Percentiles rank a stretch among this genome's conserved stretches.
phyloP scores from a whole-genome alignment of 2,113 vertebrate species.

The Corvus cornix region DNA sequence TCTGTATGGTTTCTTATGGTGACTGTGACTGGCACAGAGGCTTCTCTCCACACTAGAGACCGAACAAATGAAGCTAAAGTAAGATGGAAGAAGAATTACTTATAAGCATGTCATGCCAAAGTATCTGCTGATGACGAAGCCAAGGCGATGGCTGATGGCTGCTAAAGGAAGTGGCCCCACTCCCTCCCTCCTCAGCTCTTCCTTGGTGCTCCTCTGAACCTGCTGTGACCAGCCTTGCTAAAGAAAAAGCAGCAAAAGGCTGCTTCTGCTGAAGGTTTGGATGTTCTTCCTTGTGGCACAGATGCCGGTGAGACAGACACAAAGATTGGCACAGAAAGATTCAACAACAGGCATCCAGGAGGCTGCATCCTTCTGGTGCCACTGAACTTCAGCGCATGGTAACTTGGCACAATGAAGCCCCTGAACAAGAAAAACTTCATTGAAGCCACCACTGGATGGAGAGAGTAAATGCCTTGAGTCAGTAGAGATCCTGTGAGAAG shows the following conservation, averaged over 20 bases:
- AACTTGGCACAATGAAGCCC: background rate
- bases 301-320: accelerated
- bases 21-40: background rate
- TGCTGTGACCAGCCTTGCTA: background rate
- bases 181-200: background rate
- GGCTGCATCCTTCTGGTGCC: background rate
- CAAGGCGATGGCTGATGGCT: background rate
- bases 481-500: background rate
- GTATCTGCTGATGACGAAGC: background rate
- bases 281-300: background rate
- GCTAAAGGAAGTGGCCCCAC: background rate
- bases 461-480: background rate
- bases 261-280: background rate
- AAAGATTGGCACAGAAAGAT: background rate
- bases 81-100: background rate
- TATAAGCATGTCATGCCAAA: background rate
- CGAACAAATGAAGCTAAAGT: background rate
- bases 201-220: background rate
- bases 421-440: background rate
- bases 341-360: background rate
- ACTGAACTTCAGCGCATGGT: background rate
- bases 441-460: background rate
- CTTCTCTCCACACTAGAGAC: background rate
- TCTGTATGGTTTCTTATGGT: background rate
- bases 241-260: background rate